A percentile compares a stretch with the other conserved stretches of the same genome.
Conservation (phyloP, 2,888 invertebrate genomes). For the Ophion obscuratus region DNA sequence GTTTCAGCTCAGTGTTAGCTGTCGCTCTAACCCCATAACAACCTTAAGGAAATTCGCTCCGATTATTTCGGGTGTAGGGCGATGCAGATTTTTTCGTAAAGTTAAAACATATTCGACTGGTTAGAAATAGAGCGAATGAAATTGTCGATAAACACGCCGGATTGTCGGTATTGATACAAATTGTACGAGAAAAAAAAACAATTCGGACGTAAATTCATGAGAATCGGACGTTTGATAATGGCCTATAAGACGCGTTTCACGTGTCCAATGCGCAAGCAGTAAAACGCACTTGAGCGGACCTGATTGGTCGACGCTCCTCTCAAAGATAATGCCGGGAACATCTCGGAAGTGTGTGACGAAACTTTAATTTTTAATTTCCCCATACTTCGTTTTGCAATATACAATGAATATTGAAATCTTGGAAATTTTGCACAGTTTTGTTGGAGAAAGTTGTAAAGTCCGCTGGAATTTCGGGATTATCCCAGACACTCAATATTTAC, state of each 20-base stretch:
- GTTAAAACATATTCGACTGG: not conserved
- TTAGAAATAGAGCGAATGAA: not conserved
- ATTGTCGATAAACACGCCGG: not conserved
- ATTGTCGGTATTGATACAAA: not conserved
- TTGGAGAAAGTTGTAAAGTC: no score
- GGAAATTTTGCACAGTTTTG: no score
- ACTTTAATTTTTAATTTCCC: not conserved
- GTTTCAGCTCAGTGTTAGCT: no score
- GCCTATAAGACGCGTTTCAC: not conserved
- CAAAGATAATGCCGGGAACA: not conserved
- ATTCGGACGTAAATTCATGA: not conserved
- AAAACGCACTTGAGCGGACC: not conserved
- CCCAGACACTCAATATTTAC: no score
- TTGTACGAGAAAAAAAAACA: not conserved
- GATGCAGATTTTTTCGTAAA: not conserved
- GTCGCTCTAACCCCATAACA: no score
- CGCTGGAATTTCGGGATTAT: no score
- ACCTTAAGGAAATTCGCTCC: not conserved
- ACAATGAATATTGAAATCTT: no score
- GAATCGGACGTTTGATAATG: not conserved
- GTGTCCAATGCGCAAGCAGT: not conserved
- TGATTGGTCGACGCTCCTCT: not conserved
- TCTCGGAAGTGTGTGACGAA: not conserved
- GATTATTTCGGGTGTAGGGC: not conserved
- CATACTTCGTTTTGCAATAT: not conserved